Percentiles rank a stretch among this genome's conserved stretches.
These are phyloP conservation scores for Cryptomyrus ogoouensis DNA, from an alignment of 2,113 vertebrate species.

Conservation along the genomic window DNA sequence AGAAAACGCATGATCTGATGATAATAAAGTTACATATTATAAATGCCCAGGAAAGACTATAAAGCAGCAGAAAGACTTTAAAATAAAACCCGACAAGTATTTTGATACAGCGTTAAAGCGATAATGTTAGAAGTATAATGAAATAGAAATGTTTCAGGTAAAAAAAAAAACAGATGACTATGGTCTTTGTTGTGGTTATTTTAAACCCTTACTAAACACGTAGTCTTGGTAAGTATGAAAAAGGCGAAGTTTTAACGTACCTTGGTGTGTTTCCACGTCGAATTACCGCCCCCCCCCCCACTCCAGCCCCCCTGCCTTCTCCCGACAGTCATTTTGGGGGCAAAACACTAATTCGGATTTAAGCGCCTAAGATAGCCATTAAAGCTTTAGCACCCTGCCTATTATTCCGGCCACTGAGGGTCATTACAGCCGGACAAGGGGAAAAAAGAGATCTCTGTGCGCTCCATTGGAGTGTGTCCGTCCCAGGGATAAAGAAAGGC, in stretches of 20 bases:
- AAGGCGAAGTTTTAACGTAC: not conserved
- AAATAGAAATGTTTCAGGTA: not conserved
- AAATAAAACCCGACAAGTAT: not conserved
- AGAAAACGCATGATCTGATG: not conserved
- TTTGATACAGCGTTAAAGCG: not conserved
- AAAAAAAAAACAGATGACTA: not conserved
- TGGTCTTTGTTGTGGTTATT: not conserved
- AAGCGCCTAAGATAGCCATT: slow-evolving; percentile 34
- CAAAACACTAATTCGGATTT: slow-evolving; percentile 24
- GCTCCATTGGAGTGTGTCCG: slow-evolving; percentile 41
- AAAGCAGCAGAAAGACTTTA: not conserved
- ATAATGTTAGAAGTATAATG: not conserved
- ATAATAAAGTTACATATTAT: not conserved
- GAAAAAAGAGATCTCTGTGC: slow-evolving; percentile 32
- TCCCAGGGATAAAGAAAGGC: slow-evolving; percentile 21
- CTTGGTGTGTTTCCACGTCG: not conserved
- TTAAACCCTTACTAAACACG: not conserved
- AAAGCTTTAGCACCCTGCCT: slow-evolving; percentile 32
- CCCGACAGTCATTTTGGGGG: not conserved
- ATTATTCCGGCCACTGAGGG: slow-evolving; percentile 30
- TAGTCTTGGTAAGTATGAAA: not conserved
- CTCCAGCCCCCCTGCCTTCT: not conserved
- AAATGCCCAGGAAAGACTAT: not conserved
- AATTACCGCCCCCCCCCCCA: too few species aligned
- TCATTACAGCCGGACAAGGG: slow-evolving; percentile 37